Conservation (phyloP, 2,888 invertebrate genomes). For the Seira musarum region DNA sequence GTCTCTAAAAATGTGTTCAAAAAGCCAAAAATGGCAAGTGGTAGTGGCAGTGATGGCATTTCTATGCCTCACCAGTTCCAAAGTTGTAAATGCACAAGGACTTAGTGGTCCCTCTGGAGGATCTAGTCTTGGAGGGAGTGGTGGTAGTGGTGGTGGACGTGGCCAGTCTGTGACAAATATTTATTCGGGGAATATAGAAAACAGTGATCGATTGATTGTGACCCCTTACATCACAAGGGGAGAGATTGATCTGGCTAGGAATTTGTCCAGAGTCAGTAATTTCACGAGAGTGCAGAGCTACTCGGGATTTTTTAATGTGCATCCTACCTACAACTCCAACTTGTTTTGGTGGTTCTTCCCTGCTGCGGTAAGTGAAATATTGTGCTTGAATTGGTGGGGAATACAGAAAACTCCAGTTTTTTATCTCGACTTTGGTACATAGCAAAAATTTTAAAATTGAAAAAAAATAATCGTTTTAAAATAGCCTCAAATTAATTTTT, state of each 20-base stretch:
- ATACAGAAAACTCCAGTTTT: no score
- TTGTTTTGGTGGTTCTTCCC: constrained; percentile 69
- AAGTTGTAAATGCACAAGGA: constrained; percentile 32
- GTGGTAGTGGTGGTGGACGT: constrained; percentile 49
- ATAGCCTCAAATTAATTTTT: no score
- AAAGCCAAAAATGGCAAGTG: constrained; percentile 16
- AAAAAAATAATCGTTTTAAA: no score
- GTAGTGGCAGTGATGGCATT: constrained; percentile 27
- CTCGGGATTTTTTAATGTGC: constrained; percentile 68
- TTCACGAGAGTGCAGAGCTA: constrained; percentile 68
- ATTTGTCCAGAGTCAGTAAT: constrained; percentile 63
- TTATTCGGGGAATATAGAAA: constrained; percentile 59
- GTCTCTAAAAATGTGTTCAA: constrained; percentile 13
- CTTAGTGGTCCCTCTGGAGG: constrained; percentile 28
- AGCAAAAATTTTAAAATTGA: no score
- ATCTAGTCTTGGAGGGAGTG: constrained; percentile 7
- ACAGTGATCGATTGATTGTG: constrained; percentile 76
- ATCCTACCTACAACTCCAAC: constrained; percentile 66
- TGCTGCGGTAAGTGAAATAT: constrained; percentile 62
- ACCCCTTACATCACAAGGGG: constrained; percentile 83
- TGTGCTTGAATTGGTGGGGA: background rate
- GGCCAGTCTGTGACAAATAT: constrained; percentile 62
- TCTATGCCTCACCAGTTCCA: background rate
- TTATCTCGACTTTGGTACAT: no score
- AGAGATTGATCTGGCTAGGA: constrained; percentile 78